phyloP scores from a whole-genome alignment of 2,113 vertebrate species.

The Alexandromys fortis region DNA sequence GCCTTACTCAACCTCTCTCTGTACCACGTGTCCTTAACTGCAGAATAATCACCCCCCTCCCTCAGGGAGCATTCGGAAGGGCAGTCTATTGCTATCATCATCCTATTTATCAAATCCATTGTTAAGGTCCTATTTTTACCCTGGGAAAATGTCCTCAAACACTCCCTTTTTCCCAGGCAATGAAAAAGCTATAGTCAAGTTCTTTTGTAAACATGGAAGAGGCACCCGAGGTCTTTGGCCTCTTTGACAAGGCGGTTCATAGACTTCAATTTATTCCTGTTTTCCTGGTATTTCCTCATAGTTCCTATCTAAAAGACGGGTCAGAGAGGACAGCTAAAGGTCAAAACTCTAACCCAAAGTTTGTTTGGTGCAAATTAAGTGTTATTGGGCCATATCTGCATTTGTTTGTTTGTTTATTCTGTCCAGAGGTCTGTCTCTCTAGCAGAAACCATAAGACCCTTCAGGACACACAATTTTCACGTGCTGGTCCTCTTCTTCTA shows the following conservation, averaged over 20 bases:
- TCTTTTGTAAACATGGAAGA: background rate
- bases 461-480: background rate
- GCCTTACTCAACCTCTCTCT: background rate
- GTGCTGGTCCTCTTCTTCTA: background rate
- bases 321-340: background rate
- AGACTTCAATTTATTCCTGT: background rate
- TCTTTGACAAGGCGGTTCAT: background rate
- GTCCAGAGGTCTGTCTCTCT: background rate
- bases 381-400: background rate
- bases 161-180: background rate
- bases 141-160: background rate
- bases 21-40: background rate
- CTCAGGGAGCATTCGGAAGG: background rate
- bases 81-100: background rate
- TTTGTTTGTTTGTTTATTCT: background rate
- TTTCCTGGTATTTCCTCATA: background rate
- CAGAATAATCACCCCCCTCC: background rate
- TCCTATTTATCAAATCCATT: background rate
- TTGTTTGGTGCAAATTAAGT: background rate
- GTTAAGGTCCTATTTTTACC: slow-evolving; percentile 12
- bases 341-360: background rate
- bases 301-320: background rate
- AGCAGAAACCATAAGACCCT: background rate
- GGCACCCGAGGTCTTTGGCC: background rate
- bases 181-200: background rate